Evolutionary conservation across 2,797 vertebrate species (phyloP).

Genomic region (Myripristis jacobus): DNA sequence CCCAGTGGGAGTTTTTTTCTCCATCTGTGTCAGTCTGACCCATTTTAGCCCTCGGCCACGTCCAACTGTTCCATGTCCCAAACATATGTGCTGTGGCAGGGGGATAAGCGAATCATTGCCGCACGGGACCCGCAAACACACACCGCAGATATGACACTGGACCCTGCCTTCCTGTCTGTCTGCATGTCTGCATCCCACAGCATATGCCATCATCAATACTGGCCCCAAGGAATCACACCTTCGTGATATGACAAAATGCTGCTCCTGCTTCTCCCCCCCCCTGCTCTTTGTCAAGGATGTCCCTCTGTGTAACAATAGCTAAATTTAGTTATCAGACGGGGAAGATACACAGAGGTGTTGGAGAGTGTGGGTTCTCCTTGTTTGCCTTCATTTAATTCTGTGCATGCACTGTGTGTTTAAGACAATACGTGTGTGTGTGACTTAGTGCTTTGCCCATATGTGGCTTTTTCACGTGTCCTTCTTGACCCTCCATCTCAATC

Average conservation of each 20-base stretch:
- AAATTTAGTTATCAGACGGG: constrained; percentile 9
- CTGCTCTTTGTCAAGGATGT: constrained; percentile 9
- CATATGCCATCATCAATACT: constrained; percentile 72
- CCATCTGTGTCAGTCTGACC: constrained; percentile 88
- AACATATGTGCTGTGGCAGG: constrained; percentile 87
- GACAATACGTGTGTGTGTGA: not conserved
- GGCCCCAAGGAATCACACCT: constrained; percentile 65
- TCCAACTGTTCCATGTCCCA: constrained; percentile 87
- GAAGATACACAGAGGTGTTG: not conserved
- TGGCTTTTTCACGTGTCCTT: constrained; percentile 5
- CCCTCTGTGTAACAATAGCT: constrained; percentile 17
- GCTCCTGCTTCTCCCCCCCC: constrained; percentile 3
- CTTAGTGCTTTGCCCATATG: not conserved
- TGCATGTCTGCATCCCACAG: constrained; percentile 71
- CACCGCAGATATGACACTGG: constrained; percentile 81
- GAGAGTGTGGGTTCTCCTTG: not conserved
- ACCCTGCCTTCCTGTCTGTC: constrained; percentile 65
- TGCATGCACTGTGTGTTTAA: constrained; percentile 1
- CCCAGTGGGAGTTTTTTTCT: constrained; percentile 83
- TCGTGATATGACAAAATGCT: constrained; percentile 49
- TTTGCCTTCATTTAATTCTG: constrained; percentile 15
- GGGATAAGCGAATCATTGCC: constrained; percentile 81
- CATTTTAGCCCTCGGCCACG: constrained; percentile 87
- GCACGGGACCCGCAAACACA: constrained; percentile 75
- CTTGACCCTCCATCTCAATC: constrained; percentile 31